Base-by-base conservation (phyloP, 1,140 invertebrate genomes). In the Pantala flavescens region DNA sequence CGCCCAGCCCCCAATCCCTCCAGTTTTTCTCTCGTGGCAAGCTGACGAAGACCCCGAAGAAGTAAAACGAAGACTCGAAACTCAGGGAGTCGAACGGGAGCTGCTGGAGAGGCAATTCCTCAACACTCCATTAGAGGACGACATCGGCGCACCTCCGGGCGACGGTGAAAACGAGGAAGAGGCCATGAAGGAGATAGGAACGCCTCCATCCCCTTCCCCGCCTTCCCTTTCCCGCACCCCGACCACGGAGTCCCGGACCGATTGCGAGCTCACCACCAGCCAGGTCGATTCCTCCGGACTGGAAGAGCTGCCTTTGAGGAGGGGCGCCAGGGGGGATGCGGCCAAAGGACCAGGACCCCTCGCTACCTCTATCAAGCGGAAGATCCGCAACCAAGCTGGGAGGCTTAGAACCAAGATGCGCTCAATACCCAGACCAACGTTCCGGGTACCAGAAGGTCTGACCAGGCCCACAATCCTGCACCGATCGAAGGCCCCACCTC, bases 181-280 rank as follows among this genome's bases (percentile, higher is more conserved):
- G 23, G 70, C 73, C n/a, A 77, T 77, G 76, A 71, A 21, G 24
- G 73, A 63, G 49, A 63, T 63, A 16, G 49, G 49, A 16, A 63
- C 49, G 49, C 49, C 14, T 72, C 74, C 12, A 75, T 75, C 24
- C 73, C 74, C 24, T 75, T 76, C 14, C 71, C 24, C 75, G 76
- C 71, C 78, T 12, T 42, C 75, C 21, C 63, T 72, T 74, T 83
- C 86, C 9, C 85, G 85, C 70, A 86, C 86, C 70, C 85, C 84
- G 21, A 76, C 78, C 55, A 83, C 86, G 36, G 85, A 86, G 78
- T 88, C 87, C 24, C 85, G 86, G 77, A 88, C 86, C 21, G 88
- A 89, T 78, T 87, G 85, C 80, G 88, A 90, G 81, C 82, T 90
- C 74, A 88, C 88, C 77, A 89, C 88, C 55, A 89, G 87, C 81